These are phyloP conservation scores for Atherix ibis DNA, from an alignment of 2,888 invertebrate genomes.

Conservation along the genomic window DNA sequence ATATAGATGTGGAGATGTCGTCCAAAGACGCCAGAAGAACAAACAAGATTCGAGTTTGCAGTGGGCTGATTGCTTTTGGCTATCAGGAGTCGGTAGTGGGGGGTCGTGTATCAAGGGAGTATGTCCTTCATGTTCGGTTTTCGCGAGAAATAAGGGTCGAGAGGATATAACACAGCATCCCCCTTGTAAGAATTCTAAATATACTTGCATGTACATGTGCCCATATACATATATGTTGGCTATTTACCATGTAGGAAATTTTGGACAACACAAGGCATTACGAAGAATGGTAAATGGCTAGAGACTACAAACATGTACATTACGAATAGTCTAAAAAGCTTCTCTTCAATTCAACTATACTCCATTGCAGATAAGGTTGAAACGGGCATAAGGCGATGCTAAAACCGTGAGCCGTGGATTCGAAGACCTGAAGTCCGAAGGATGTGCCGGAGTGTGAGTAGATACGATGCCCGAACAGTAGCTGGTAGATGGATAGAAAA, in stretches of 20 bases:
- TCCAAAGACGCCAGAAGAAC: too few species aligned
- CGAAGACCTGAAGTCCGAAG: too few species aligned
- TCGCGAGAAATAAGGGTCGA: conserved; percentile 13
- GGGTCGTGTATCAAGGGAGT: conserved; percentile 10
- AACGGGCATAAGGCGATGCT: background rate
- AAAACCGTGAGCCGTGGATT: too few species aligned
- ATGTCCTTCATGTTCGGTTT: conserved; percentile 10
- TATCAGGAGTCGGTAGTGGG: too few species aligned
- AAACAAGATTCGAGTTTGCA: too few species aligned
- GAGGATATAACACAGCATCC: conserved; percentile 5
- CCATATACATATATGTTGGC: background rate
- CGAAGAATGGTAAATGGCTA: too few species aligned
- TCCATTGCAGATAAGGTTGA: background rate
- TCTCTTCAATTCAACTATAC: background rate
- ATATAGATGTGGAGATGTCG: too few species aligned
- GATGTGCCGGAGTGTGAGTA: too few species aligned
- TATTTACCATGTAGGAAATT: conserved; percentile 7
- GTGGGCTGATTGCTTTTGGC: too few species aligned
- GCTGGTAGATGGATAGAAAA: too few species aligned
- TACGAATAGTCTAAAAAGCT: conserved; percentile 8
- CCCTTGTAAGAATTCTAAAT: background rate
- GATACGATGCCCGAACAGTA: too few species aligned
- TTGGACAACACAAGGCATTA: conserved; percentile 8
- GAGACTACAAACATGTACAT: too few species aligned
- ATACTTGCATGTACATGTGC: background rate